phyloP scores from a whole-genome alignment of 2,888 invertebrate genomes.

The Sussaba pulchella region DNA sequence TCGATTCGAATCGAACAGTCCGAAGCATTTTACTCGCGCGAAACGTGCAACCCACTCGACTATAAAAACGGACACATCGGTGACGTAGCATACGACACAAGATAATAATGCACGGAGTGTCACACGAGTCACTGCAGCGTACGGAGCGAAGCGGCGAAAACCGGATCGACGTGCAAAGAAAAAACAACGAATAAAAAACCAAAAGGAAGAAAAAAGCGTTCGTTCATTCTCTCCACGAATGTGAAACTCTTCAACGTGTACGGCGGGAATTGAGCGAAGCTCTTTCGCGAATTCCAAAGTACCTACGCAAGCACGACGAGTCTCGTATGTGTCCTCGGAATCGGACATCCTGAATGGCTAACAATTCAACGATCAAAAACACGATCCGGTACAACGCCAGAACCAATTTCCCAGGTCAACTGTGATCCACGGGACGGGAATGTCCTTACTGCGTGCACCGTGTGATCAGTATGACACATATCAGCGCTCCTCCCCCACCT shows the following conservation, averaged over 20 bases:
- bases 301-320: not conserved
- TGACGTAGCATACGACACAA: conserved; percentile 17
- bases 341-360: not conserved
- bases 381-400: conserved; percentile 61
- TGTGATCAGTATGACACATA: not conserved
- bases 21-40: conserved; percentile 38
- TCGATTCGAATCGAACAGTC: not conserved
- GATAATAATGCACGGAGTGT: not conserved
- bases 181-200: no score
- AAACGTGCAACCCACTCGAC: conserved; percentile 60
- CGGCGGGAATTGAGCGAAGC: conserved; percentile 11
- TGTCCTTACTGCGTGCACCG: conserved; percentile 23
- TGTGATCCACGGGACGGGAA: conserved; percentile 70
- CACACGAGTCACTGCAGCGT: not conserved
- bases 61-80: conserved; percentile 65
- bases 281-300: conserved; percentile 18
- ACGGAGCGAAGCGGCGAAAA: not conserved
- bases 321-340: not conserved
- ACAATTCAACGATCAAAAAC: conserved; percentile 67
- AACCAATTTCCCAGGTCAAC: conserved; percentile 70
- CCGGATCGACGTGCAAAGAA: not conserved
- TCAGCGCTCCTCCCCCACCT: no score
- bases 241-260: conserved; percentile 1
- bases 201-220: no score
- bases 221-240: not conserved